phyloP scores from a whole-genome alignment of 2,888 invertebrate genomes.

The Ophioninae sp. region DNA sequence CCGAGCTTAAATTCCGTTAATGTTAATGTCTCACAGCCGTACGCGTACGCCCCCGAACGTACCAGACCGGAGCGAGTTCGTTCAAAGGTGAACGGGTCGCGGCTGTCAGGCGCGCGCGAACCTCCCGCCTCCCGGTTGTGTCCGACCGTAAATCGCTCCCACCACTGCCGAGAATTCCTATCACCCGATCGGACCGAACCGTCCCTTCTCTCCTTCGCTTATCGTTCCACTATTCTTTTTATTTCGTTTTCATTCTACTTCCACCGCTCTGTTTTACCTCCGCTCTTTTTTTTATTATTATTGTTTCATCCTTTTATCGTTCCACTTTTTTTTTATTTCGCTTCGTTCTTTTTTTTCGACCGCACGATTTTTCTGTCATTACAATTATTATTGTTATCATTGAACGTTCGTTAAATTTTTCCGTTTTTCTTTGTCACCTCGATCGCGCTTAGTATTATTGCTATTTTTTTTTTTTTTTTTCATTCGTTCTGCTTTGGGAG shows the following conservation, averaged over 20 bases:
- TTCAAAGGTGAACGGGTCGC: conserved; percentile 37
- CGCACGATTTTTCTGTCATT: too few relatives aligned
- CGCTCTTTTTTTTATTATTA: not conserved
- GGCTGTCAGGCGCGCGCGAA: conserved; percentile 34
- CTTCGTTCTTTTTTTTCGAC: too few relatives aligned
- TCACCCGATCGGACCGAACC: too few relatives aligned
- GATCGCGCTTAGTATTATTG: too few relatives aligned
- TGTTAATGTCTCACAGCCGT: conserved; percentile 33
- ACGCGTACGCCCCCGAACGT: not conserved
- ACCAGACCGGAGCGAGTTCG: not conserved
- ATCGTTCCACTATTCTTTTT: not conserved
- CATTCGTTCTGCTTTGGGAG: too few relatives aligned
- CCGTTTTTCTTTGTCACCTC: too few relatives aligned
- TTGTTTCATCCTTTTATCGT: too few relatives aligned
- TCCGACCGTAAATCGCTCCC: conserved; percentile 43
- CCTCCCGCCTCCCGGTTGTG: conserved; percentile 16
- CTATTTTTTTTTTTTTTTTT: too few relatives aligned
- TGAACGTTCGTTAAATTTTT: too few relatives aligned
- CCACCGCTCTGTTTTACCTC: not conserved
- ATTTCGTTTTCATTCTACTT: conserved; percentile 4
- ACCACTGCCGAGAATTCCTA: conserved; percentile 37
- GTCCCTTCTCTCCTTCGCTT: too few relatives aligned
- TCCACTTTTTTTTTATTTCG: too few relatives aligned
- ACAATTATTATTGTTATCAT: too few relatives aligned
- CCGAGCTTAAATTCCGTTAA: conserved; percentile 47